Percentiles rank a stretch among this genome's conserved stretches.
Conservation (phyloP, 1,140 invertebrate genomes). For the Sesamia nonagrioides region DNA sequence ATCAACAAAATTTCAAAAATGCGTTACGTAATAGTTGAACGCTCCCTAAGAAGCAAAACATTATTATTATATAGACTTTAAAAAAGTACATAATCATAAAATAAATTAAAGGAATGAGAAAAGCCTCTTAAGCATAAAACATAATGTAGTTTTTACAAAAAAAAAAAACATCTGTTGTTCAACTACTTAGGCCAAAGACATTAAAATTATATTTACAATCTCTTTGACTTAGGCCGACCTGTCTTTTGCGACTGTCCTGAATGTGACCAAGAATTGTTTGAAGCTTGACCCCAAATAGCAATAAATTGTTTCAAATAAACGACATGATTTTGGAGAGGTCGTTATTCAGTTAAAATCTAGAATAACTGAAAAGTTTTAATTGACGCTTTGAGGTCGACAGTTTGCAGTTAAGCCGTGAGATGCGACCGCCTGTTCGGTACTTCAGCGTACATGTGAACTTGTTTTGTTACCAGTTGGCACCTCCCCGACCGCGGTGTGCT, state of each 20-base stretch:
- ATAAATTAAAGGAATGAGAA: neutral
- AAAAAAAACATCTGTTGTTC: too few relatives aligned
- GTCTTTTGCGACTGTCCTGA: conserved; percentile 22
- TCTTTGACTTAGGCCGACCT: too few relatives aligned
- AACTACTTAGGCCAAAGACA: too few relatives aligned
- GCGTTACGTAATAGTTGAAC: too few relatives aligned
- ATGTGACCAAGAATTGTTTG: conserved; percentile 23
- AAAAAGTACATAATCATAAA: conserved; percentile 7
- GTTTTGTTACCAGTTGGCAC: conserved; percentile 56
- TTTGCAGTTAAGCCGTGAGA: conserved; percentile 50
- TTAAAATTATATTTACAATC: too few relatives aligned
- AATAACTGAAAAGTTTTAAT: conserved; percentile 66
- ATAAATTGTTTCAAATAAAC: conserved; percentile 12
- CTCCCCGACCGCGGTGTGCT: conserved; percentile 52
- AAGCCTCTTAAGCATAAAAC: too few relatives aligned
- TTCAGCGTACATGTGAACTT: conserved; percentile 56
- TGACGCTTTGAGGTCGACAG: conserved; percentile 60
- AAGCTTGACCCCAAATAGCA: conserved; percentile 4
- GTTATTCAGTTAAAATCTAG: conserved; percentile 39
- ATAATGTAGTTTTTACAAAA: too few relatives aligned
- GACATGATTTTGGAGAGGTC: neutral
- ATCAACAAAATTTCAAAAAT: too few relatives aligned
- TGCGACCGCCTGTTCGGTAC: conserved; percentile 54
- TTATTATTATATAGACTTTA: neutral
- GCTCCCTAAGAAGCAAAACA: too few relatives aligned